Evolutionary conservation across 2,113 vertebrate genomes (phyloP).

Genomic region (Propithecus coquereli): DNA sequence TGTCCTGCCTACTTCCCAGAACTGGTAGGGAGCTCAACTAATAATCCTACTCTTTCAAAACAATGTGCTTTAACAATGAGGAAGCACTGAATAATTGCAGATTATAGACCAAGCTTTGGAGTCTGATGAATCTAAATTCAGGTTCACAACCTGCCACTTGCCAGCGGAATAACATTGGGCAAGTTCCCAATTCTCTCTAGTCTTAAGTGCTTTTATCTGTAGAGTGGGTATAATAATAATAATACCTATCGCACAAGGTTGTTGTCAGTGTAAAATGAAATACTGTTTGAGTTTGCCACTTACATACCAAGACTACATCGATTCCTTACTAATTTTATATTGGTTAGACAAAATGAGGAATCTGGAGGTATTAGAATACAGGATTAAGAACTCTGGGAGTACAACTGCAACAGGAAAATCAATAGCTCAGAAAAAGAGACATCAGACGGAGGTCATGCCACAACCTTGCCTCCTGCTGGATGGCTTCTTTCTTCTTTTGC

Average conservation of each 20-base stretch:
- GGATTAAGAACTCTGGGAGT: neutral
- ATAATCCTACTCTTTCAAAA: neutral
- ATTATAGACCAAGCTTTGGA: neutral
- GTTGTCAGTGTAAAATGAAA: neutral
- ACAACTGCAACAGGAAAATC: neutral
- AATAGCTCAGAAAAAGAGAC: neutral
- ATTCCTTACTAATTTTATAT: slow-evolving; percentile 2
- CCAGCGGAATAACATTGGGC: neutral
- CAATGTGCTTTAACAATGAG: neutral
- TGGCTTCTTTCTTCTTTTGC: neutral
- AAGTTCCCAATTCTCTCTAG: neutral
- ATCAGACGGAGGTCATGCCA: neutral
- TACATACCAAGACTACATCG: neutral
- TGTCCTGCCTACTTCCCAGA: neutral
- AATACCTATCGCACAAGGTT: neutral
- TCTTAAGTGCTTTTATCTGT: neutral
- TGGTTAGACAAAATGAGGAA: neutral
- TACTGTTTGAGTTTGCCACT: neutral
- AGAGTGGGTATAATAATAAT: neutral
- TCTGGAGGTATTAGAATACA: neutral
- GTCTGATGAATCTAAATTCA: neutral
- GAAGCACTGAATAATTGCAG: neutral
- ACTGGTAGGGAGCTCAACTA: neutral
- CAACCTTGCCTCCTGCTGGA: neutral
- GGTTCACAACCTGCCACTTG: neutral